These are phyloP conservation scores for Cryptoprocta ferox DNA, from an alignment of 2,797 vertebrate genomes.

Conservation along the genomic window DNA sequence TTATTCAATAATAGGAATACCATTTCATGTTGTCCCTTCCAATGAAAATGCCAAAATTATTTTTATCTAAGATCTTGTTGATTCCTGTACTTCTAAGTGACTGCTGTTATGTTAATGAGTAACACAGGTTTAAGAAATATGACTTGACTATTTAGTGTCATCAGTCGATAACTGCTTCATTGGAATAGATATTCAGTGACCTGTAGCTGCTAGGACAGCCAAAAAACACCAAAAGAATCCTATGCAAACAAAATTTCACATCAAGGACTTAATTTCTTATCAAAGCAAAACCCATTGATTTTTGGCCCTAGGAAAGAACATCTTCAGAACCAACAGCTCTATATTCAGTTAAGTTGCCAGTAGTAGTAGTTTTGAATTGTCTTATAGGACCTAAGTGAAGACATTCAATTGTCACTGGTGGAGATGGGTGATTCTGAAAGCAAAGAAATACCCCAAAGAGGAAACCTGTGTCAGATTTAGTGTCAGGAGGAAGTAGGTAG, in stretches of 20 bases:
- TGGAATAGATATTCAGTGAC: background rate
- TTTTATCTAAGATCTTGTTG: background rate
- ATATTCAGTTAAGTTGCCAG: background rate
- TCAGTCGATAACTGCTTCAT: background rate
- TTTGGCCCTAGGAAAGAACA: background rate
- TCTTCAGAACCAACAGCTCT: background rate
- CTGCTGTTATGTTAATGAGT: background rate
- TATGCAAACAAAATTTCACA: background rate
- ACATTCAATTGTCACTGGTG: background rate
- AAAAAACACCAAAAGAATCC: background rate
- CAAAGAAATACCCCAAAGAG: background rate
- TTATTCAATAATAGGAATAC: background rate
- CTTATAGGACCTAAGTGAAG: background rate
- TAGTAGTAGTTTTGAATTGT: background rate
- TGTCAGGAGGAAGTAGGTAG: background rate
- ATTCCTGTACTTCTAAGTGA: background rate
- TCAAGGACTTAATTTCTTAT: slow-evolving; percentile 3
- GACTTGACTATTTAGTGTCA: background rate
- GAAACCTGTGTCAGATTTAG: slow-evolving; percentile 9
- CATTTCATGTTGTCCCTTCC: background rate
- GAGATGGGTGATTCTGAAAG: background rate
- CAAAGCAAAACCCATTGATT: background rate
- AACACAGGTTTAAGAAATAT: background rate
- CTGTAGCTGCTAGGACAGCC: background rate
- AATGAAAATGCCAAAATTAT: background rate